Evolutionary conservation across 2,797 vertebrate species (phyloP).

Genomic region (Botia kubotai): DNA sequence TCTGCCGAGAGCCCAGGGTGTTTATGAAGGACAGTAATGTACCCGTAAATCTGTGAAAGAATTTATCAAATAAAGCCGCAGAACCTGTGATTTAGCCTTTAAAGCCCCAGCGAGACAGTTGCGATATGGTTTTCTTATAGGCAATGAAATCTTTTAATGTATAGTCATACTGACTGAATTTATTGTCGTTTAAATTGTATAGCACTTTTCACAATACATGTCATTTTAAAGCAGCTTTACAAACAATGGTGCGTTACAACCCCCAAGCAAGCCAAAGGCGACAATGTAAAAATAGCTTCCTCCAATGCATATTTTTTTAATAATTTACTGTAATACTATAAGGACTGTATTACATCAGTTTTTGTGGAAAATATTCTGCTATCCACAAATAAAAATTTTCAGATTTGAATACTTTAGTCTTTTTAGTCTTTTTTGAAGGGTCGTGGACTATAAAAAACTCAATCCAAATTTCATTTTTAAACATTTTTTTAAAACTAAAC

Average conservation of each 20-base stretch:
- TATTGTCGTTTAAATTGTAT: background rate
- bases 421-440: no score
- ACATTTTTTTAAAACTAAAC: no score
- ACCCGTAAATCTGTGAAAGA: constrained; percentile 26
- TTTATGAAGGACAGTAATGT: constrained; percentile 28
- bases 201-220: no score
- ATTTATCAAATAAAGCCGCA: constrained; percentile 45
- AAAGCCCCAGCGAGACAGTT: constrained; percentile 2
- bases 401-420: background rate
- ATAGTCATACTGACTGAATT: background rate
- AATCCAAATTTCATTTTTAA: no score
- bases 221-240: background rate
- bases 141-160: constrained; percentile 1
- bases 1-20: background rate
- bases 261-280: background rate
- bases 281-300: background rate
- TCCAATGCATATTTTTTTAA: background rate
- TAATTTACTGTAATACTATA: background rate
- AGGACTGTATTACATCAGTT: background rate
- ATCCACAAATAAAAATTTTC: background rate
- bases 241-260: background rate
- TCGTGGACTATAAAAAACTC: background rate
- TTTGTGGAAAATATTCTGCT: background rate
- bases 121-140: background rate
- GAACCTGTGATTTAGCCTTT: constrained; percentile 18